Conservation (phyloP, 2,797 vertebrate genomes). For the Luscinia luscinia region DNA sequence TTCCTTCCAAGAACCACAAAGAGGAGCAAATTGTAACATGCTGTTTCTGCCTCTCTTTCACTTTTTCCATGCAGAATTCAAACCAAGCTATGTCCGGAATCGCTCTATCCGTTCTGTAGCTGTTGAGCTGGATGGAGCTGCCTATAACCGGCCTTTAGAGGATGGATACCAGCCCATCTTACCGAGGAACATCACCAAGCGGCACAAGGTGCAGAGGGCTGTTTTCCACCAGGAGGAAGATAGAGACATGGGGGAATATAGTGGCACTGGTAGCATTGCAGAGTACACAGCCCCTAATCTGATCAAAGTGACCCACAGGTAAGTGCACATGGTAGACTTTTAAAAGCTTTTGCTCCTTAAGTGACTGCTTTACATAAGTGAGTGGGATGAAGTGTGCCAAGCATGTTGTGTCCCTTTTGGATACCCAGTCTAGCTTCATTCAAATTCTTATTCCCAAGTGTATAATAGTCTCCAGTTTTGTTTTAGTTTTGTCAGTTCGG, state of each 20-base stretch:
- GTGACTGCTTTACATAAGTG: not conserved
- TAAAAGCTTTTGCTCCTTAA: not conserved
- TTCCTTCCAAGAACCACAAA: not conserved
- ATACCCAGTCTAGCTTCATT: not conserved
- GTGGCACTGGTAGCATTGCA: constrained; percentile 84
- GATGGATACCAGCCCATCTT: constrained; percentile 74
- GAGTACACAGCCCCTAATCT: constrained; percentile 78
- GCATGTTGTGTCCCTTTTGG: not conserved
- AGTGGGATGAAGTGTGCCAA: not conserved
- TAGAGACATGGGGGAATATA: constrained; percentile 77
- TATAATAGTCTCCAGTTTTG: not conserved
- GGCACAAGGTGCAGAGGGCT: constrained; percentile 65
- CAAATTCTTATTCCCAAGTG: not conserved
- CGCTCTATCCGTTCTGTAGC: constrained; percentile 85
- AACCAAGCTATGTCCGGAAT: constrained; percentile 84
- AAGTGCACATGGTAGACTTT: not conserved
- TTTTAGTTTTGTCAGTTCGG: not conserved
- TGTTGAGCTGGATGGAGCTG: constrained; percentile 76
- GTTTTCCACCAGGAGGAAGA: constrained; percentile 69
- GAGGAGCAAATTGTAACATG: not conserved
- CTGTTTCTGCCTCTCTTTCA: not conserved
- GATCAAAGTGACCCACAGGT: constrained; percentile 95
- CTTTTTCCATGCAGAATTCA: constrained; percentile 82
- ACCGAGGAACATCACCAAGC: constrained; percentile 80
- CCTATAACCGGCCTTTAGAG: constrained; percentile 82